These are phyloP conservation scores for Narcine bancroftii DNA, from an alignment of 2,113 vertebrate species.

Conservation along the genomic window DNA sequence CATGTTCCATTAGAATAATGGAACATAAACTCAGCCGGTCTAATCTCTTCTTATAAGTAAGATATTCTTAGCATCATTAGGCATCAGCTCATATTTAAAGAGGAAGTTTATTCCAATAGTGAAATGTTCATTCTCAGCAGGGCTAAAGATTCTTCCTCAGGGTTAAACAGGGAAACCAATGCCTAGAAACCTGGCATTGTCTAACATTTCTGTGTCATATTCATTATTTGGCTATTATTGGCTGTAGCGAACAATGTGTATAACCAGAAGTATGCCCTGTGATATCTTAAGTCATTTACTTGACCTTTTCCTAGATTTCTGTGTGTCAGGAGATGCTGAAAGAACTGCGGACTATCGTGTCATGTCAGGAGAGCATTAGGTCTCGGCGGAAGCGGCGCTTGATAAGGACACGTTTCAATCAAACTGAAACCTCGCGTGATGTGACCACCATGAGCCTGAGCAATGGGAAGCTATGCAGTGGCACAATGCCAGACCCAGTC, in stretches of 20 bases:
- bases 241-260: neutral
- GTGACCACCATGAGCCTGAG: slow-evolving; percentile 68
- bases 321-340: slow-evolving; percentile 91
- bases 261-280: neutral
- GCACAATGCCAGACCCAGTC: slow-evolving; percentile 69
- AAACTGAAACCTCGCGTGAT: slow-evolving; percentile 67
- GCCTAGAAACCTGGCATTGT: too few species aligned
- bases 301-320: slow-evolving; percentile 64
- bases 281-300: neutral
- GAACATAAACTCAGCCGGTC: too few species aligned
- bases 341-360: slow-evolving; percentile 84
- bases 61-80: neutral
- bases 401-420: slow-evolving; percentile 60
- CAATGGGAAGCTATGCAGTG: slow-evolving; percentile 87
- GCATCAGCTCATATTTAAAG: neutral
- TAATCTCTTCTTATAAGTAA: too few species aligned
- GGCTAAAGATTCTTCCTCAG: neutral
- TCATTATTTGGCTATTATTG: neutral
- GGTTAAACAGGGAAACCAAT: neutral
- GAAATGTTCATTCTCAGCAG: neutral
- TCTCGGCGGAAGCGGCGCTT: slow-evolving; percentile 64
- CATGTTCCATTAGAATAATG: too few species aligned
- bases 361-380: slow-evolving; percentile 84
- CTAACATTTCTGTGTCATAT: neutral
- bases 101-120: neutral